Conservation (phyloP, 2,797 vertebrate species). For the Falco concolor region DNA sequence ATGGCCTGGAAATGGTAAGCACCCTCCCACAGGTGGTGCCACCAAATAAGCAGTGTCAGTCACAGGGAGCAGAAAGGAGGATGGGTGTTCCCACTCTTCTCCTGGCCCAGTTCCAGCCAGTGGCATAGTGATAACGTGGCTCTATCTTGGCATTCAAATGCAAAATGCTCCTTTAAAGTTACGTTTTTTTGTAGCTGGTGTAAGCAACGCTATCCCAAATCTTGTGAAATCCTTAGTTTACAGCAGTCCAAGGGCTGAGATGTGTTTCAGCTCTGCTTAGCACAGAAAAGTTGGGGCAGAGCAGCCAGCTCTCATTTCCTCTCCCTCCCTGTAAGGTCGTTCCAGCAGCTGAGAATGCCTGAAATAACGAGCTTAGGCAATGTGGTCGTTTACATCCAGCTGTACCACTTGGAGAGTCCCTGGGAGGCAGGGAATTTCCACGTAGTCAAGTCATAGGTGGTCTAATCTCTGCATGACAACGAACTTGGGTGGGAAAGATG, state of each 20-base stretch:
- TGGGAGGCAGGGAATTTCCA: not conserved
- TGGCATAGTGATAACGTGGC: not conserved
- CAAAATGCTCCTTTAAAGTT: not conserved
- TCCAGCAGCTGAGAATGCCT: not conserved
- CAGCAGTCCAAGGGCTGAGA: not conserved
- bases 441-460: not conserved
- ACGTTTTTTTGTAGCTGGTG: not conserved
- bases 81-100: not conserved
- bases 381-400: not conserved
- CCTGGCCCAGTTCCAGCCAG: not conserved
- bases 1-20: constrained; percentile 19
- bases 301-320: not conserved
- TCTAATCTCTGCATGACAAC: not conserved
- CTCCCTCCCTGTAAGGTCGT: not conserved
- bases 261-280: not conserved
- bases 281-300: not conserved
- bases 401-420: not conserved
- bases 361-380: not conserved
- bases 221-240: not conserved
- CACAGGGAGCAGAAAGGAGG: constrained; percentile 5
- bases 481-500: not conserved
- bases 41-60: constrained; percentile 43
- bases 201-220: not conserved
- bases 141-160: not conserved
- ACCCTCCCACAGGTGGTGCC: constrained; percentile 32